Evolutionary conservation across 1,140 invertebrate genomes (phyloP).

Genomic region (Brachionus rubens): DNA sequence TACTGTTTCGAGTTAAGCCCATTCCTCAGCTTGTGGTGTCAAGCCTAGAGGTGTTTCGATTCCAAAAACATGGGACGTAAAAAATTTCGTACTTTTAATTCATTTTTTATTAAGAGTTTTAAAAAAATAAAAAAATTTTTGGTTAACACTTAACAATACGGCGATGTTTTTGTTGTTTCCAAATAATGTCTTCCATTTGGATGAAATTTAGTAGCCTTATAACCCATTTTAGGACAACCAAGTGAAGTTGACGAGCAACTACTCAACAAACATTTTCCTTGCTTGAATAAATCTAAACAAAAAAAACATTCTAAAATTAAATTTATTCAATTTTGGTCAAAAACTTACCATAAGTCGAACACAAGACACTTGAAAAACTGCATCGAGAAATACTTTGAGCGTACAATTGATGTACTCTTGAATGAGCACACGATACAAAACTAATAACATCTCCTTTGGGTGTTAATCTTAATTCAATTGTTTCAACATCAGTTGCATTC

Average conservation of each 20-base stretch:
- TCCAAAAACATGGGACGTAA: no score
- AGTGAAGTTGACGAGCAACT: neutral
- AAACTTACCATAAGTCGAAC: neutral
- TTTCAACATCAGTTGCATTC: neutral
- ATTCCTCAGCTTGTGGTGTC: no score
- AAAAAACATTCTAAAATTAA: neutral
- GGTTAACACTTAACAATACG: neutral
- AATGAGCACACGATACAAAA: neutral
- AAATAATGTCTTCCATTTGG: neutral
- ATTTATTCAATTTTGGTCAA: neutral
- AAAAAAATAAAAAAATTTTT: no score
- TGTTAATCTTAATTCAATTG: neutral
- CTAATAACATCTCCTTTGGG: neutral
- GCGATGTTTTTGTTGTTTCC: neutral
- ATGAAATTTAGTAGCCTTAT: neutral
- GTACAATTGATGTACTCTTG: neutral
- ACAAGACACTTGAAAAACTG: neutral
- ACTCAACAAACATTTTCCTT: neutral
- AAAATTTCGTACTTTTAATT: no score
- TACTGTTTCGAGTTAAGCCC: no score
- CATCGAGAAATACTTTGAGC: slow-evolving; percentile 25
- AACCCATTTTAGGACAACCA: neutral
- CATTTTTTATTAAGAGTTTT: no score
- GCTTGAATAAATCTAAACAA: neutral
- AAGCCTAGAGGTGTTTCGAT: no score